phyloP scores from a whole-genome alignment of 2,888 invertebrate species.

The Leptinotarsa juncta region DNA sequence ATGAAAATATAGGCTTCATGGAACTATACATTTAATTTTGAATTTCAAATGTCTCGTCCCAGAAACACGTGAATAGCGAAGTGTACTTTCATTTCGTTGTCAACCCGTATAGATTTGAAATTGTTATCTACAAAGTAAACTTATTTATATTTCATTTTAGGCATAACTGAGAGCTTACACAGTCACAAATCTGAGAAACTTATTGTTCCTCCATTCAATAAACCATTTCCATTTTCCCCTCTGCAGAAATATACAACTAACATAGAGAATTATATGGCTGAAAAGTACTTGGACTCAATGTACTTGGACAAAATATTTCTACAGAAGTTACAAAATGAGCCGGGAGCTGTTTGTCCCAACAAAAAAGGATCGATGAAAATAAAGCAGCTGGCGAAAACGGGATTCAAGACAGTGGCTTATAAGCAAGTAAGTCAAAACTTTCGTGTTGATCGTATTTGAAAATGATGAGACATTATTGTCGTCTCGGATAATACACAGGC shows the following conservation, averaged over 20 bases:
- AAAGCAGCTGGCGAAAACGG: constrained; percentile 27
- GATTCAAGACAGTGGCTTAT: constrained; percentile 17
- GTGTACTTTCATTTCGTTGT: too few species aligned
- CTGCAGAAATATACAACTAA: constrained; percentile 63
- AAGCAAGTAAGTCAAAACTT: constrained; percentile 22
- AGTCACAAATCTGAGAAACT: constrained; percentile 55
- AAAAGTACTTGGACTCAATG: constrained; percentile 65
- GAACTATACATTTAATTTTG: too few species aligned
- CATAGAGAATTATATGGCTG: constrained; percentile 64
- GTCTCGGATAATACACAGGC: too few species aligned
- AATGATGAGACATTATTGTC: too few species aligned
- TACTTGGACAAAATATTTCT: constrained; percentile 66
- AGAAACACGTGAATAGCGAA: too few species aligned
- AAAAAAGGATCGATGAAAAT: constrained; percentile 45
- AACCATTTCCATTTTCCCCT: constrained; percentile 58
- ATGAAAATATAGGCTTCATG: too few species aligned
- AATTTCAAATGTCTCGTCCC: too few species aligned
- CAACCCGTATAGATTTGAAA: too few species aligned
- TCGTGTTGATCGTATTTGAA: background rate
- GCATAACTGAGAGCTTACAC: constrained; percentile 57
- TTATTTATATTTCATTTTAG: constrained; percentile 5
- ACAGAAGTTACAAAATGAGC: constrained; percentile 56
- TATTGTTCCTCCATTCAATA: constrained; percentile 53
- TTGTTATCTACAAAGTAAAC: too few species aligned
- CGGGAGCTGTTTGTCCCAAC: constrained; percentile 62